Evolutionary conservation across 64 coral and sea anemone species (phyloP), one percentile per base, ranked within the genome.

Genomic region (Montipora cactus): DNA sequence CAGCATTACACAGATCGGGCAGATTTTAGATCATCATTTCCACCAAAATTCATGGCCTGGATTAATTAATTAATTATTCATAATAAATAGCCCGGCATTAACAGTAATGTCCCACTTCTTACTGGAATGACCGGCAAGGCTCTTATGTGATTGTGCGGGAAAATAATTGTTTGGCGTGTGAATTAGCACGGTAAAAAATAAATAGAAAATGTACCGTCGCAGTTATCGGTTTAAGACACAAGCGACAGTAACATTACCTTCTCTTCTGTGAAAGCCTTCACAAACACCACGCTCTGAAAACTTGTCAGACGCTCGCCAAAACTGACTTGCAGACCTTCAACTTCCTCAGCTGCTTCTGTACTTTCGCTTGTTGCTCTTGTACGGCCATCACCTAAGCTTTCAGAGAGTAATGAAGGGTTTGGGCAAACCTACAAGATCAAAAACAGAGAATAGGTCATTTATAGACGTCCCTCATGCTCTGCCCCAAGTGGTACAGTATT

Each of bases 371-470:
- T 86, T 22, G 89, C 74, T 16, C 81, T 80, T 1, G 90, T 75
- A 66, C 59, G 46, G 0, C 87, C 81, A 3, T 90, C 95, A 7
- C 88, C 84, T 68, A 57, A 50, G 9, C 83, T 57, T 1, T 81
- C 86, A 9, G 79, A 48, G 77, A 62, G 81, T 4, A 90, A 5
- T 16, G 87, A 73, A 79, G 95, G 50, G 45, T 96, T 96, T 1
- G 95, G 91, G 44, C 88, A 89, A 51, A 93, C 70, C 95, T 96
- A 23, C 0, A 8, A 73, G 8, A 4, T 15, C 19, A 53, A 28
- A 52, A 18, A 87, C n/a, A 53, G 10, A 2, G 20, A 73, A n/a
- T 68, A 5, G 13, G 66, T 68, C 18, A n/a, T 68, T 68, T 5
- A 21, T 22, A 23, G 1, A 8, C 69, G 22, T 73, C 20, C 19